Evolutionary conservation across 2,797 vertebrate genomes (phyloP).

Genomic region (Taeniopygia guttata): DNA sequence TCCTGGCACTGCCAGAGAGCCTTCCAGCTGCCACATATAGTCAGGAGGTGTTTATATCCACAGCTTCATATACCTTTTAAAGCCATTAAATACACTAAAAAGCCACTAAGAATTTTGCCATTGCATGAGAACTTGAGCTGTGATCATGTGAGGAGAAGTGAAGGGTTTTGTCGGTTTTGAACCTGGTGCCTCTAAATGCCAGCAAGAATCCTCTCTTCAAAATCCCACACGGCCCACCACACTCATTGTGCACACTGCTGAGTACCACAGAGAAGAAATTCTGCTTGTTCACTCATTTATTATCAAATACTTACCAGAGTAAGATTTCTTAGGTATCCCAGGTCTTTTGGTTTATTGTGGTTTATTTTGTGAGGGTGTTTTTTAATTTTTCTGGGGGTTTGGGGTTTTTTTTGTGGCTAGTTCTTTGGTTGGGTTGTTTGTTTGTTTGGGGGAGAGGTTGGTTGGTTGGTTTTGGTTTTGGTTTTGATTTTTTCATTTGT

Average conservation of each 20-base stretch:
- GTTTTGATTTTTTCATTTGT: neutral
- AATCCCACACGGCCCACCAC: rapidly evolving
- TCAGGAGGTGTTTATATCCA: neutral
- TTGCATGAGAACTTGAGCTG: neutral
- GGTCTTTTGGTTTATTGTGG: neutral
- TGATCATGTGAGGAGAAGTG: neutral
- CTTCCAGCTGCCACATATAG: neutral
- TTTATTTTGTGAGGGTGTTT: neutral
- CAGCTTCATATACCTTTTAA: neutral
- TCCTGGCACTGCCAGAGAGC: neutral
- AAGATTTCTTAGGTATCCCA: neutral
- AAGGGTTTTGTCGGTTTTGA: rapidly evolving
- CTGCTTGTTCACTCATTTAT: neutral
- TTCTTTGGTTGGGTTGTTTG: no score
- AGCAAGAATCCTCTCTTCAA: neutral
- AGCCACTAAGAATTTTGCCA: neutral
- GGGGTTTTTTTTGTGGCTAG: neutral
- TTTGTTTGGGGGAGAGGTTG: no score
- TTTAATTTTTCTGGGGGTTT: neutral
- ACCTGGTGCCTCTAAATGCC: neutral
- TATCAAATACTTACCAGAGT: neutral
- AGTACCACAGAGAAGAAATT: neutral
- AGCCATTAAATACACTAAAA: neutral
- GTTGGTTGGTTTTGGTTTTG: neutral
- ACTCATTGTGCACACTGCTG: no score